phyloP scores from a whole-genome alignment of 1,140 invertebrate species.

The Atopsyche davidsoni region DNA sequence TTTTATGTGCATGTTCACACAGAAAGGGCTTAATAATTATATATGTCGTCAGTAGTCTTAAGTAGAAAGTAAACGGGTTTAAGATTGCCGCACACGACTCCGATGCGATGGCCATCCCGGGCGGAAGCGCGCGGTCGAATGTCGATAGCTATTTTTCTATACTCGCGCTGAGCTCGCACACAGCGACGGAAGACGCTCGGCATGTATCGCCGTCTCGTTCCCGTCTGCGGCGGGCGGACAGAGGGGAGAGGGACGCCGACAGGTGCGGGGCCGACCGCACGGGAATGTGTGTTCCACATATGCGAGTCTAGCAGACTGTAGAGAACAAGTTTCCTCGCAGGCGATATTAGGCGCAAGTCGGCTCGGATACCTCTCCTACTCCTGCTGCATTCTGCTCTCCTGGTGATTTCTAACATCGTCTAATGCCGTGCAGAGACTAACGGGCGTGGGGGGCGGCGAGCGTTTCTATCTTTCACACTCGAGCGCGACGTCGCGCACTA shows the following conservation, averaged over 20 bases:
- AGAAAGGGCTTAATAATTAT: no score
- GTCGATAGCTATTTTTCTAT: background rate
- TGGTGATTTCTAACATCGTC: conserved; percentile 30
- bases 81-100: no score
- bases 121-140: background rate
- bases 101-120: background rate
- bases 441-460: no score
- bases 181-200: background rate
- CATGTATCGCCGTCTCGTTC: conserved; percentile 13
- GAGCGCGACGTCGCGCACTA: no score
- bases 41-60: no score
- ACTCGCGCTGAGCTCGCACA: background rate
- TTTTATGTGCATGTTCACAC: no score
- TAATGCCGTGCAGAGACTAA: no score
- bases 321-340: conserved; percentile 15
- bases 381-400: conserved; percentile 16
- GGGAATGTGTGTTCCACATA: conserved; percentile 17
- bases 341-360: conserved; percentile 8
- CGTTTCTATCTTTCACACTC: no score
- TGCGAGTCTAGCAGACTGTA: conserved; percentile 10
- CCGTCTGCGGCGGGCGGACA: conserved; percentile 5
- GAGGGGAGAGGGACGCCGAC: conserved; percentile 5
- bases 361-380: conserved; percentile 6
- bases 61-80: no score
- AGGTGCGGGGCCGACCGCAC: conserved; percentile 5